These are phyloP conservation scores for Branchinecta lynchi DNA, from an alignment of 1,140 invertebrate species.

Conservation along the genomic window DNA sequence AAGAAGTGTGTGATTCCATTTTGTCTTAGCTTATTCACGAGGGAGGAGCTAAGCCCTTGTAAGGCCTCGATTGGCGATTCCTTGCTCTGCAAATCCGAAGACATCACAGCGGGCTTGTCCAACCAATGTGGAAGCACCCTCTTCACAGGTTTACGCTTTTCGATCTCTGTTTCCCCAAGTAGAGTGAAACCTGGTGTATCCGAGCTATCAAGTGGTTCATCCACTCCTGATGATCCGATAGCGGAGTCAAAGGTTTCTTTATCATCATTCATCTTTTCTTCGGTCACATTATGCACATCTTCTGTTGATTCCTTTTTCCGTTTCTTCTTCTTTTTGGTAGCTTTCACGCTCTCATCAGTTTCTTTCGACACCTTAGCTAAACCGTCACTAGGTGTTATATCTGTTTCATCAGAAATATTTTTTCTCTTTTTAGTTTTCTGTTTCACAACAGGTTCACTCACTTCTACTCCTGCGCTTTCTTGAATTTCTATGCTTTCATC, in stretches of 20 bases:
- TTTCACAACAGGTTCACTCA: conserved; percentile 18
- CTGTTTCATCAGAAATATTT: background rate
- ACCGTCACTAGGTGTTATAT: no score
- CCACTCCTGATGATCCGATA: conserved; percentile 21
- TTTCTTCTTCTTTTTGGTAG: conserved; percentile 15
- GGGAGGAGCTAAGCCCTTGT: conserved; percentile 39
- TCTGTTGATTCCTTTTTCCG: background rate
- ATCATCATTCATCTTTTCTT: background rate
- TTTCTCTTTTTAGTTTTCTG: conserved; percentile 21
- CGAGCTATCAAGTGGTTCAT: conserved; percentile 23
- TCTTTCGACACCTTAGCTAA: no score
- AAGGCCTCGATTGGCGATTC: conserved; percentile 41
- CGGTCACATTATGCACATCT: background rate
- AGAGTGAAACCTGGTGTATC: conserved; percentile 27
- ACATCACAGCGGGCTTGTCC: conserved; percentile 55
- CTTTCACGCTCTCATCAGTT: no score
- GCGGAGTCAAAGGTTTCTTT: background rate
- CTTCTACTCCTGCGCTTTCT: background rate
- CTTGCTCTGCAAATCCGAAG: conserved; percentile 46
- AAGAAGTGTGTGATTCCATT: conserved; percentile 68
- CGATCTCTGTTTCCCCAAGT: conserved; percentile 27
- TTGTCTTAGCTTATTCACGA: conserved; percentile 46
- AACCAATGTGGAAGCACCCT: conserved; percentile 73
- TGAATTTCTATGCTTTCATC: background rate
- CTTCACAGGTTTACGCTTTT: conserved; percentile 29